Conservation (phyloP, 2,113 vertebrate species). For the Arothron firmamentum region DNA sequence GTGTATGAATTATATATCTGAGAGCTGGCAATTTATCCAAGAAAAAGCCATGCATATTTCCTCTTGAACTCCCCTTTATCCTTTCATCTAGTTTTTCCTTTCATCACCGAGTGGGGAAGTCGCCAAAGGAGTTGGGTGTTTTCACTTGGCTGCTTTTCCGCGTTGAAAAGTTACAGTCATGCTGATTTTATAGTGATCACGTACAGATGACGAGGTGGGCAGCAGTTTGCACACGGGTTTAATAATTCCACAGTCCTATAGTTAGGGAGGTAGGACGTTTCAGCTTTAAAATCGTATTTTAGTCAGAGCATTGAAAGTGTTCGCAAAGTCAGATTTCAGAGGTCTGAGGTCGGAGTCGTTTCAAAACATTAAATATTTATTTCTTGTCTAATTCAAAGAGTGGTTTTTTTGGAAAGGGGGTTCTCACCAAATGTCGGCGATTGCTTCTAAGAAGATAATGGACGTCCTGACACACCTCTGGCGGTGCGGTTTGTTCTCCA, state of each 20-base stretch:
- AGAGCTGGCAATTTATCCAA: no score
- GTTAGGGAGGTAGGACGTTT: neutral
- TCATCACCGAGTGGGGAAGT: neutral
- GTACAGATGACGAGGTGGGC: no score
- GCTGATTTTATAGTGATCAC: no score
- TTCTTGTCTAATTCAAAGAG: neutral
- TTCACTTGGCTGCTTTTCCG: neutral
- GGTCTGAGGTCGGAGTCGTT: neutral
- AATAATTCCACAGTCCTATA: no score
- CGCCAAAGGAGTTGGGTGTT: neutral
- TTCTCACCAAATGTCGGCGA: neutral
- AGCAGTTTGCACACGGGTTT: no score
- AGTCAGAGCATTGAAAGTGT: neutral
- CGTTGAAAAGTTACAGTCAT: neutral
- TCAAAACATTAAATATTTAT: neutral
- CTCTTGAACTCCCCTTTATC: neutral
- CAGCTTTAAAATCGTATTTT: neutral
- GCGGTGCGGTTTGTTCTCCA: neutral
- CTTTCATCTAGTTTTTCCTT: neutral
- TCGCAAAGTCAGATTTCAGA: no score
- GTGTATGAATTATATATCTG: no score
- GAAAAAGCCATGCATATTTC: neutral
- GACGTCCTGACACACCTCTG: neutral
- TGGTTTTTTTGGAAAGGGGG: neutral
- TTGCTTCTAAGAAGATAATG: neutral